Conservation (phyloP, 2,888 invertebrate species). For the Drosophila bunnanda region DNA sequence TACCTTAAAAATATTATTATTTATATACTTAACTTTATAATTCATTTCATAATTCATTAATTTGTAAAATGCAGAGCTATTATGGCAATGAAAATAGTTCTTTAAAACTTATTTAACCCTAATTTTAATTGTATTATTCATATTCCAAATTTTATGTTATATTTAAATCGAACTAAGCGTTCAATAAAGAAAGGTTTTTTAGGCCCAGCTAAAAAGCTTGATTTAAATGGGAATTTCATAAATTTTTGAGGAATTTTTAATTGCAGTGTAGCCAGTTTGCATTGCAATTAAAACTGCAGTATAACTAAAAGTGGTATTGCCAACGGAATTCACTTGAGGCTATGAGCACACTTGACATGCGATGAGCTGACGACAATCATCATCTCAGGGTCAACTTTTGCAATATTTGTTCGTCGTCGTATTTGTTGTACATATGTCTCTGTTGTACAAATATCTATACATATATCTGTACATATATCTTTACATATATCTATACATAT, state of each 20-base stretch:
- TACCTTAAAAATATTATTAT: too few relatives aligned
- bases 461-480: constrained; percentile 4
- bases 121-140: too few relatives aligned
- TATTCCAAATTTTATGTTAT: background rate
- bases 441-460: constrained; percentile 7
- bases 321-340: constrained; percentile 29
- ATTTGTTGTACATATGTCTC: constrained; percentile 7
- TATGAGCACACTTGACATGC: constrained; percentile 29
- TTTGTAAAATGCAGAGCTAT: too few relatives aligned
- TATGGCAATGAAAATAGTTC: too few relatives aligned
- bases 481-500: background rate
- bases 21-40: too few relatives aligned
- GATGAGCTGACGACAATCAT: constrained; percentile 28
- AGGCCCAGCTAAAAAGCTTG: too few relatives aligned
- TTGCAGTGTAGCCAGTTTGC: constrained; percentile 11
- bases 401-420: constrained; percentile 4
- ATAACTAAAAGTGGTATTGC: constrained; percentile 10
- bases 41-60: too few relatives aligned
- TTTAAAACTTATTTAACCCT: too few relatives aligned
- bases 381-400: constrained; percentile 43
- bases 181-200: background rate
- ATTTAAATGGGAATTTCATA: background rate
- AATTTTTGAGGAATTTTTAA: constrained; percentile 11
- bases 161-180: background rate
- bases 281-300: constrained; percentile 36